These are phyloP conservation scores for Oxytorus armatus DNA, from an alignment of 2,888 invertebrate genomes.

Conservation along the genomic window DNA sequence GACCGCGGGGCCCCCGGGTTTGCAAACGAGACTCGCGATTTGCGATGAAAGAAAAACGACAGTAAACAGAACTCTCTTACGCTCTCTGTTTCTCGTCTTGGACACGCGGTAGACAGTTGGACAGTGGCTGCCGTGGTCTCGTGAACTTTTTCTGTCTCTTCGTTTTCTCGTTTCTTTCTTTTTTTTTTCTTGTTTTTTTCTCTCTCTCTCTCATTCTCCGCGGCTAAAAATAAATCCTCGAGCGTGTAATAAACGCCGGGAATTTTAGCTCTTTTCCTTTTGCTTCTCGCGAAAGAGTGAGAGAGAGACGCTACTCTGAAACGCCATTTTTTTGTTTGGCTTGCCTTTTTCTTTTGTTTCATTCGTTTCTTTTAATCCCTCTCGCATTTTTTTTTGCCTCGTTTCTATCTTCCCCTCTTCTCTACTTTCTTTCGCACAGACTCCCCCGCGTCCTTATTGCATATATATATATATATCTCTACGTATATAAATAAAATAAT, in stretches of 20 bases:
- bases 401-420: conserved; percentile 1
- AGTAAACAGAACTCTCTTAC: no score
- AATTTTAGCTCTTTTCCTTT: conserved; percentile 30
- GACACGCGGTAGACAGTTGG: conserved; percentile 46
- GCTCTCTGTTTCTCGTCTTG: conserved; percentile 20
- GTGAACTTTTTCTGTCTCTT: conserved; percentile 28
- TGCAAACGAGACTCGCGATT: conserved; percentile 38
- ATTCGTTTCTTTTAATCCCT: conserved; percentile 35
- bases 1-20: conserved; percentile 49
- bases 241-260: conserved; percentile 63
- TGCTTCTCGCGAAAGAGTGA: background rate
- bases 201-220: conserved; percentile 1
- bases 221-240: conserved; percentile 63
- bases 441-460: conserved; percentile 38
- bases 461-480: conserved; percentile 14
- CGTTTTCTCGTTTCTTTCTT: conserved; percentile 21
- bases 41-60: background rate
- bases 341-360: conserved; percentile 32
- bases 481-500: background rate
- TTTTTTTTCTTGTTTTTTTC: conserved; percentile 25
- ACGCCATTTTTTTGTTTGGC: background rate
- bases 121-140: conserved; percentile 39
- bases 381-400: conserved; percentile 11
- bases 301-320: conserved; percentile 1
- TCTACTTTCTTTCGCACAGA: conserved; percentile 5